Evolutionary conservation across 2,888 invertebrate species (phyloP).

Genomic region (Copidosoma aretas): DNA sequence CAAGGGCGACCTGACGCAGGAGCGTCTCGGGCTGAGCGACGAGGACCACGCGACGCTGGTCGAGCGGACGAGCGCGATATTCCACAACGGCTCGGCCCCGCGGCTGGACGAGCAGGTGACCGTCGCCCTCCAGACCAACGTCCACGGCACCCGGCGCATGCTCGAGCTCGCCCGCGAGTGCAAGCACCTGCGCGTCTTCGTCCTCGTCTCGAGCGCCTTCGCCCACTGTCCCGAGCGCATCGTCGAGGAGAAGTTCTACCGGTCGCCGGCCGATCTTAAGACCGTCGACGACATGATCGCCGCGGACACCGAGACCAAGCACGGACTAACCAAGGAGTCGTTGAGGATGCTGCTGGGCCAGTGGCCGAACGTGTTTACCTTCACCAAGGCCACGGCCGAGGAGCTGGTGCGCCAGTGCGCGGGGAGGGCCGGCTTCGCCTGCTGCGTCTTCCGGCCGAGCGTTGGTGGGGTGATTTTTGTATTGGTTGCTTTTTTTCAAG

Average conservation of each 20-base stretch:
- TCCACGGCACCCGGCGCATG: conserved; percentile 48
- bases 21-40: conserved; percentile 44
- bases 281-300: conserved; percentile 47
- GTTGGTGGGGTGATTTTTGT: conserved; percentile 42
- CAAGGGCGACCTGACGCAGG: conserved; percentile 44
- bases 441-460: conserved; percentile 50
- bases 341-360: conserved; percentile 42
- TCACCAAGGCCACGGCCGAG: conserved; percentile 51
- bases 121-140: conserved; percentile 44
- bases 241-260: conserved; percentile 51
- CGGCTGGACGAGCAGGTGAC: conserved; percentile 42
- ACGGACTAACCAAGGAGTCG: conserved; percentile 44
- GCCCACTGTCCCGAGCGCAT: conserved; percentile 43
- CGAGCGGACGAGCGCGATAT: conserved; percentile 47
- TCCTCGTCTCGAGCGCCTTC: conserved; percentile 51
- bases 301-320: conserved; percentile 40
- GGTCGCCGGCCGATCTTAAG: conserved; percentile 47
- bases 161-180: conserved; percentile 50
- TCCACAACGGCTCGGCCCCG: conserved; percentile 48
- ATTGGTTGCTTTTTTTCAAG: no score
- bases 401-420: conserved; percentile 46
- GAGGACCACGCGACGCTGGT: conserved; percentile 41
- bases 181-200: conserved; percentile 44
- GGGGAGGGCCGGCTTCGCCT: conserved; percentile 42
- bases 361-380: conserved; percentile 49